Evolutionary conservation across 1,140 invertebrate species (phyloP).

Genomic region (Bicyclus anynana): DNA sequence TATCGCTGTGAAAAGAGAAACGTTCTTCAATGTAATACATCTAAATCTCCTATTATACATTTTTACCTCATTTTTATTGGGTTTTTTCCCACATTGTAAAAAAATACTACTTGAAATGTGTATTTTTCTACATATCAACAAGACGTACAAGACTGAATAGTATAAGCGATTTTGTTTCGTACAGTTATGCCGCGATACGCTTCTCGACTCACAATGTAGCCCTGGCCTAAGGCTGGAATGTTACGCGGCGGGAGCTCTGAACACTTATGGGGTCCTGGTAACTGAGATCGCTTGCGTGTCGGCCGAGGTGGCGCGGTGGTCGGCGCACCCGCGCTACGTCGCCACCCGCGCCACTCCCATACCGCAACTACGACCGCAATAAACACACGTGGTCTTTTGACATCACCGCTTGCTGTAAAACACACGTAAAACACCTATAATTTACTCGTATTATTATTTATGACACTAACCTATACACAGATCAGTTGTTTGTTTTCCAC

Average conservation of each 20-base stretch:
- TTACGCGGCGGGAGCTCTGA: slow-evolving; percentile 32
- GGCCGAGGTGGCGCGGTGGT: slow-evolving; percentile 67
- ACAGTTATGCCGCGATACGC: no score
- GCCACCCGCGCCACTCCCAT: background rate
- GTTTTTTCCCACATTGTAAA: no score
- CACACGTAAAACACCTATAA: background rate
- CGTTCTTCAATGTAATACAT: no score
- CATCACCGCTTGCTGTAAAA: background rate
- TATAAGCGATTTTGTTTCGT: no score
- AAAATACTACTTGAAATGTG: no score
- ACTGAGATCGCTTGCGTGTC: slow-evolving; percentile 69
- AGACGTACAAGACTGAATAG: no score
- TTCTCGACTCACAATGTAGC: no score
- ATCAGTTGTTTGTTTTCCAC: background rate
- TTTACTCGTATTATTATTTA: no score
- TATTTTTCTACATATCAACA: no score
- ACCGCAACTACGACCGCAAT: background rate
- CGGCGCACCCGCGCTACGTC: slow-evolving; percentile 20
- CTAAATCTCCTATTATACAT: no score
- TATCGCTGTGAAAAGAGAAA: no score
- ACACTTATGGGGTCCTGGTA: slow-evolving; percentile 56
- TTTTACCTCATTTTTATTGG: no score
- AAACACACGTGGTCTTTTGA: background rate
- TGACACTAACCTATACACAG: background rate
- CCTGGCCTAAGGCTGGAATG: slow-evolving; percentile 14